A percentile compares a stretch with the other conserved stretches of the same genome.
Conservation (phyloP, 2,113 vertebrate species). For the Psittacula cyanocephala region DNA sequence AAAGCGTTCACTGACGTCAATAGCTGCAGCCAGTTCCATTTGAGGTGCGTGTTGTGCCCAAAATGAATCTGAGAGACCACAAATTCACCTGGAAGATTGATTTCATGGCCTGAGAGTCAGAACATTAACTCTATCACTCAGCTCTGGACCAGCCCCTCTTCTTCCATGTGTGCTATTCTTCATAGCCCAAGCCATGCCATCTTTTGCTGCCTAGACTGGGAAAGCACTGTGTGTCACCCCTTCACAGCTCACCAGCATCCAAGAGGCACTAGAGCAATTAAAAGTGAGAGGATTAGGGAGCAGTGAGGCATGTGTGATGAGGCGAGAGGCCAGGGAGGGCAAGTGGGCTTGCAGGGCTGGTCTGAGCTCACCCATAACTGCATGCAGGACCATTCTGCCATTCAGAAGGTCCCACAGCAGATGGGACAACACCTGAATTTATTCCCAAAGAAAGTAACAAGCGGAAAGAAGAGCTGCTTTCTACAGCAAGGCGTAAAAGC, state of each 20-base stretch:
- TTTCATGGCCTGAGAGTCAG: constrained; percentile 57
- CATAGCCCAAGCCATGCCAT: neutral
- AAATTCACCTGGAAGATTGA: constrained; percentile 61
- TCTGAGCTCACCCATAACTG: accelerated
- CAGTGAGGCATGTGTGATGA: neutral
- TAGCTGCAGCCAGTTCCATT: constrained; percentile 10
- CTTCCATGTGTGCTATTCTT: neutral
- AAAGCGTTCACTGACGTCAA: constrained; percentile 48
- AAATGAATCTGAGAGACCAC: constrained; percentile 42
- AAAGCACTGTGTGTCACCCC: accelerated
- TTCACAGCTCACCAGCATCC: neutral
- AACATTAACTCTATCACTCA: constrained; percentile 48
- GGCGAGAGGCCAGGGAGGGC: neutral
- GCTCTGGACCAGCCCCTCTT: neutral
- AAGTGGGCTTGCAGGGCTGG: neutral
- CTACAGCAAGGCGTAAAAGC: neutral
- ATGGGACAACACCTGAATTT: neutral
- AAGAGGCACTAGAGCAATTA: neutral
- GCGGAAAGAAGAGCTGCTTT: neutral
- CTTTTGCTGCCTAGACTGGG: neutral
- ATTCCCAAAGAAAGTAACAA: neutral
- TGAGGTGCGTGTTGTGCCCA: constrained; percentile 1
- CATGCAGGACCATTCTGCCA: neutral
- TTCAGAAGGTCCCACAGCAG: neutral
- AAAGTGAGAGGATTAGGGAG: neutral